A percentile compares a stretch with the other conserved stretches of the same genome.
These are phyloP conservation scores for Mionectes macconnelli DNA, from an alignment of 2,113 vertebrate species.

Conservation along the genomic window DNA sequence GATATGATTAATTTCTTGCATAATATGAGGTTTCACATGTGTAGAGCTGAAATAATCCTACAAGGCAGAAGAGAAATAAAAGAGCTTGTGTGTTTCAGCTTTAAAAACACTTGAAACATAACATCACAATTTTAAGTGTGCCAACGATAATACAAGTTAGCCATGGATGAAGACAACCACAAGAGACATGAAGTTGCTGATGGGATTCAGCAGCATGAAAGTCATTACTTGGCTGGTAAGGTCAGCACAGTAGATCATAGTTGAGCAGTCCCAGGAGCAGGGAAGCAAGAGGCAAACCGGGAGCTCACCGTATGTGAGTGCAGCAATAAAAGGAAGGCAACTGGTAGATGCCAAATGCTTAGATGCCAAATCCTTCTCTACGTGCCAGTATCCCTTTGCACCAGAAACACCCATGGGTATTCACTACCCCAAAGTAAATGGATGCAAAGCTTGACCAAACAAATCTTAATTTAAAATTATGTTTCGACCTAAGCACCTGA, in stretches of 20 bases:
- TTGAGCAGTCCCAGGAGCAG: neutral
- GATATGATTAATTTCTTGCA: constrained; percentile 81
- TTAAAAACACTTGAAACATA: constrained; percentile 78
- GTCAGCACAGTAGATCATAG: neutral
- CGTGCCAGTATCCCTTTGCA: neutral
- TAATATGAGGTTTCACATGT: constrained; percentile 71
- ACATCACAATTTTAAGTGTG: constrained; percentile 74
- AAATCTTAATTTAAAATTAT: neutral
- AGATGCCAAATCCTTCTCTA: neutral
- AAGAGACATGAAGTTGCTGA: constrained; percentile 30
- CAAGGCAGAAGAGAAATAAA: constrained; percentile 71
- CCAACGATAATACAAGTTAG: constrained; percentile 56
- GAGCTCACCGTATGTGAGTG: neutral
- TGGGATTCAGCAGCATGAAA: constrained; percentile 21
- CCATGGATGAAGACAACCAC: constrained; percentile 42
- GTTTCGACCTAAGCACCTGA: neutral
- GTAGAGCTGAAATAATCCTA: constrained; percentile 73
- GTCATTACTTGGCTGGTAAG: neutral
- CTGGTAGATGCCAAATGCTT: neutral
- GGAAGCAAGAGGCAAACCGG: neutral
- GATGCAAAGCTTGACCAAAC: neutral
- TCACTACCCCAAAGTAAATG: neutral
- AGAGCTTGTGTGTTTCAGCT: constrained; percentile 69
- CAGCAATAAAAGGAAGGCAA: neutral
- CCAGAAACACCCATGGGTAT: neutral